These are phyloP conservation scores for Coelogynopora nodosa DNA, from an alignment of 2,888 invertebrate species.

Conservation along the genomic window DNA sequence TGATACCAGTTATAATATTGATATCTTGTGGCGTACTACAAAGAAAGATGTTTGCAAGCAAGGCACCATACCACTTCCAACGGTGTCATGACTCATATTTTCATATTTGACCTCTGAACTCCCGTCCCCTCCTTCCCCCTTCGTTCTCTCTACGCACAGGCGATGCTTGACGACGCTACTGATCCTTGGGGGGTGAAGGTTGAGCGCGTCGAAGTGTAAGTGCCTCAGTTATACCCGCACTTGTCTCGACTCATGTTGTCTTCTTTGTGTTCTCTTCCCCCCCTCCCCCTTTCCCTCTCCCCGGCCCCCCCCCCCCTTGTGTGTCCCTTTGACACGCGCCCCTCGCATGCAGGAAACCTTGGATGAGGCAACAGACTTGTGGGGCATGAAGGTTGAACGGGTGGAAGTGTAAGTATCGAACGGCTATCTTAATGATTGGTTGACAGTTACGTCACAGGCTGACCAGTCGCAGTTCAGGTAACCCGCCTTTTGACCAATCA, in stretches of 20 bases:
- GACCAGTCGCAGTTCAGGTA: too few relatives aligned
- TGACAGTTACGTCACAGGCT: too few relatives aligned
- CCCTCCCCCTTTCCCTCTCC: neutral
- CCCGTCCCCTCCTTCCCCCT: too few relatives aligned
- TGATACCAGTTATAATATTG: too few relatives aligned
- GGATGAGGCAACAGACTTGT: slow-evolving; percentile 38
- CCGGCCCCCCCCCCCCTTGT: neutral
- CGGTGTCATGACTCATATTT: too few relatives aligned
- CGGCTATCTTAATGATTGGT: neutral
- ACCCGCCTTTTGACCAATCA: too few relatives aligned
- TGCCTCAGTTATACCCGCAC: neutral
- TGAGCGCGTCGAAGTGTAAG: slow-evolving; percentile 58
- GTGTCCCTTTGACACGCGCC: neutral
- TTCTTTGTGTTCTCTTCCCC: slow-evolving; percentile 1
- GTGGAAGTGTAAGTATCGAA: slow-evolving; percentile 36
- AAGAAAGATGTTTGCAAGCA: too few relatives aligned
- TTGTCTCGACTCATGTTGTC: slow-evolving; percentile 27
- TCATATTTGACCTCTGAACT: neutral
- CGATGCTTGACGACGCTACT: slow-evolving; percentile 61
- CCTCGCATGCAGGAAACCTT: slow-evolving; percentile 29
- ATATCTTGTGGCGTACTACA: too few relatives aligned
- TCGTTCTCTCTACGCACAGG: slow-evolving; percentile 35
- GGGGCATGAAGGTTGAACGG: slow-evolving; percentile 41
- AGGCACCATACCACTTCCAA: too few relatives aligned
- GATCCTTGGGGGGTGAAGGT: slow-evolving; percentile 64